Conservation (phyloP, 2,113 vertebrate species). For the Zapus hudsonius region DNA sequence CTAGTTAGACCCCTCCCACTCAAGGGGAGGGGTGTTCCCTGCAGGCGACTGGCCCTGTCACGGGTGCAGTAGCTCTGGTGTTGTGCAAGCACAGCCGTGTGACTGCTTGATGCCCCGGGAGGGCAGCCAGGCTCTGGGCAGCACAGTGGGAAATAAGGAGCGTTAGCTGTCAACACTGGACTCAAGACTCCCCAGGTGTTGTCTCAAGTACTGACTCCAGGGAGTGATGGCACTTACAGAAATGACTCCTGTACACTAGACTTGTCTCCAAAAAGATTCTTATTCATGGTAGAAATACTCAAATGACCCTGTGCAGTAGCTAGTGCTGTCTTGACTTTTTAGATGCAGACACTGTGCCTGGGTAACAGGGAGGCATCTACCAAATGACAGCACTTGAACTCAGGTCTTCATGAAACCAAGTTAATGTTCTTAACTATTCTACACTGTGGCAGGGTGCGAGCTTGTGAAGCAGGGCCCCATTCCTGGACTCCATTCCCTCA, state of each 20-base stretch:
- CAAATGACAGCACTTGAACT: background rate
- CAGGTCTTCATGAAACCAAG: background rate
- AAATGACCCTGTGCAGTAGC: background rate
- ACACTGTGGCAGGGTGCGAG: background rate
- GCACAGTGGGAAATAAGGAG: fast-evolving
- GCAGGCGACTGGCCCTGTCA: no score
- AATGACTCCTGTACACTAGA: background rate
- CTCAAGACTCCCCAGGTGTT: background rate
- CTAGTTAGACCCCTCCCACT: no score
- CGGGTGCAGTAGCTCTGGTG: background rate
- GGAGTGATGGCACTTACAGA: background rate
- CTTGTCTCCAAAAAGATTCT: background rate
- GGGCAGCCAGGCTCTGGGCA: background rate
- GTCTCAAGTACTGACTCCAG: background rate
- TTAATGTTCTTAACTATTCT: background rate
- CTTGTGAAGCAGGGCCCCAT: background rate
- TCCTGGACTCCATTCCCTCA: background rate
- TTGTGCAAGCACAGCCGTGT: background rate
- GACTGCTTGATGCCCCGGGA: background rate
- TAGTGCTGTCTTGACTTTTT: background rate
- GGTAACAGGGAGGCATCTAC: background rate
- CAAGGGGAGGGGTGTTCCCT: no score
- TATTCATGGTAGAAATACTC: background rate
- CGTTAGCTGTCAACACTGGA: background rate
- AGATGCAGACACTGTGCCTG: background rate